Base-by-base conservation (phyloP, 2,797 vertebrate genomes). In the Pseudochromis fuscus region DNA sequence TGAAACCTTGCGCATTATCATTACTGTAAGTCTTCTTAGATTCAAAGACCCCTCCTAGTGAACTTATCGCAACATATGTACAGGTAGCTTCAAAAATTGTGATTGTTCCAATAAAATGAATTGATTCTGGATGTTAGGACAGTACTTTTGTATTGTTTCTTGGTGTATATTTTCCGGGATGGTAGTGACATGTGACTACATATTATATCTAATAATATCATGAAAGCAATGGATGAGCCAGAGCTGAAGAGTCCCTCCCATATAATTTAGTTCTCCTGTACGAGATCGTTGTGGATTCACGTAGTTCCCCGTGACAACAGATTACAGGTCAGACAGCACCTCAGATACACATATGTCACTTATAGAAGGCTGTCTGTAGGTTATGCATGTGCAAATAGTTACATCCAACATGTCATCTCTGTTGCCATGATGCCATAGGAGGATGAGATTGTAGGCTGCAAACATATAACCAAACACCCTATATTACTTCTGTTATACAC, bases 201-300 rank as follows among this genome's bases (percentile, higher is more conserved):
- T n/a, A n/a, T n/a, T n/a, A 23, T 19, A 45, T 45, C n/a, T 21
- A 45, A 45, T 16, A 49, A 25, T 49, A 16, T 25, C 12, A 27
- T 49, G 13, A 27, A 48, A 48, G 45, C 23, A 24, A 53, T 50
- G 24, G 11, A 60, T 6, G 16, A 21, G 4, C 42, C 19, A 62
- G 21, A 67, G 51, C 33, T 62, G 0, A 0, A 35, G n/a, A 56
- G 2, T 30, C 4, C 7, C 9, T 16, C 3, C 3, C 5, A 3
- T 30, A 18, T 52, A 15, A 46, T 64, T 55, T 38, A 31, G 5
- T 31, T 23, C 7, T 46, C 27, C 19, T 66, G 45, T 35, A 51
- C 35, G 33, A 16, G 21, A 30, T 12, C 51, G 16, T n/a, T 46
- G 7, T 67, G 55, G 12, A 30, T 62, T 62, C 18, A 15, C 27